A percentile compares a stretch with the other conserved stretches of the same genome.
Evolutionary conservation across 2,797 vertebrate species (phyloP).

Genomic region (Ctenosaura bakeri): DNA sequence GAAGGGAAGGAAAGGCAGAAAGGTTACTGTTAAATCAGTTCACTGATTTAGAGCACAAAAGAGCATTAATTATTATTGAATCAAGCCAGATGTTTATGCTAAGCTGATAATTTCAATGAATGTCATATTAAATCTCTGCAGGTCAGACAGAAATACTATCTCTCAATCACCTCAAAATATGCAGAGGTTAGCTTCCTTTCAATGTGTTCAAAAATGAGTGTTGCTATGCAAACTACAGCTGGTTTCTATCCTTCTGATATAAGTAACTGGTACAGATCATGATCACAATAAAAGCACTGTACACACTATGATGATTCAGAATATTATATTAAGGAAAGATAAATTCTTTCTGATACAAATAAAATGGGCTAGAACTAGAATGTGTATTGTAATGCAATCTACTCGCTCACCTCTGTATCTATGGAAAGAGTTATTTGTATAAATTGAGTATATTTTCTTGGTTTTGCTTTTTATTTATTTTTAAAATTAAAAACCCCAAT

Average conservation of each 20-base stretch:
- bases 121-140: constrained; percentile 45
- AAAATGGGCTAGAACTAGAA: constrained; percentile 39
- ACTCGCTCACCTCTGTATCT: not conserved
- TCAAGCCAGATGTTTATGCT: constrained; percentile 71
- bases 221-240: constrained; percentile 33
- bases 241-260: constrained; percentile 23
- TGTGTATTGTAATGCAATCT: constrained; percentile 38
- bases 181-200: constrained; percentile 10
- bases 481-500: constrained; percentile 68
- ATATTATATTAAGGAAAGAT: constrained; percentile 52
- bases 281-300: not conserved
- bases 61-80: constrained; percentile 62
- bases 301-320: not conserved
- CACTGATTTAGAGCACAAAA: constrained; percentile 53
- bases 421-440: constrained; percentile 60
- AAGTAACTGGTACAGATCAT: constrained; percentile 6
- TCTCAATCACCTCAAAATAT: not conserved
- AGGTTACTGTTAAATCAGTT: constrained; percentile 52
- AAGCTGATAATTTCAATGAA: constrained; percentile 66
- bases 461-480: constrained; percentile 63
- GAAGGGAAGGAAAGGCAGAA: constrained; percentile 19
- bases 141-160: constrained; percentile 51
- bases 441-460: constrained; percentile 68
- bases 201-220: constrained; percentile 13
- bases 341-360: constrained; percentile 47